phyloP scores from a whole-genome alignment of 2,888 invertebrate species.

The Tethea ocularis region DNA sequence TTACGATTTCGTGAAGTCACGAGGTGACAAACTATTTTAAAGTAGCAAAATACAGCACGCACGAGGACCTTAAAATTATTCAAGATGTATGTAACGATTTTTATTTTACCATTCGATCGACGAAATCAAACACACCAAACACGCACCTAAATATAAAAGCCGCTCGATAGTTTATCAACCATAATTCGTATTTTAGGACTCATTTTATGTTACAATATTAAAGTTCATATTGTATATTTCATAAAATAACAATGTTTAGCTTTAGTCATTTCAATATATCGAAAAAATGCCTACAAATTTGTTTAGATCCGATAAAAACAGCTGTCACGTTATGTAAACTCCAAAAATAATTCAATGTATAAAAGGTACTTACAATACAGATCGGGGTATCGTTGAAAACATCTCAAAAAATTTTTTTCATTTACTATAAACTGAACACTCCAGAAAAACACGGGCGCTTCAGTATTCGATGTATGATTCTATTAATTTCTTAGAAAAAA shows the following conservation, averaged over 20 bases:
- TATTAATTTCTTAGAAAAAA: constrained; percentile 44
- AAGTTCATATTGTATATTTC: too few relatives aligned
- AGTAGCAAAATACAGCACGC: constrained; percentile 15
- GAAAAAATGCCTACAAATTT: constrained; percentile 36
- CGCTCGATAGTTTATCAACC: not conserved
- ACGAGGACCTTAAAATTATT: constrained; percentile 28
- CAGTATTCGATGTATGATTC: constrained; percentile 41
- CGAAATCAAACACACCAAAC: not conserved
- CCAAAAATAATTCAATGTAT: constrained; percentile 70
- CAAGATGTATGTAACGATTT: not conserved
- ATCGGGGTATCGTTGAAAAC: constrained; percentile 77
- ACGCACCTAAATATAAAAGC: not conserved
- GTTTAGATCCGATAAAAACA: constrained; percentile 66
- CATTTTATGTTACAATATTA: too few relatives aligned
- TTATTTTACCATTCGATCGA: not conserved
- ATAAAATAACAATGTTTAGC: not conserved
- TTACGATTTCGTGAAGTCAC: constrained; percentile 9
- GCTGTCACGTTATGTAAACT: constrained; percentile 82
- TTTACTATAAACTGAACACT: constrained; percentile 46
- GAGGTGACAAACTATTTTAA: constrained; percentile 10
- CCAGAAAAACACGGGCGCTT: constrained; percentile 40
- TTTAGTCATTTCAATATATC: constrained; percentile 12
- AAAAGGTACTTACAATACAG: constrained; percentile 75
- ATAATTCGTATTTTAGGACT: constrained; percentile 11
- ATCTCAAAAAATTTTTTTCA: constrained; percentile 70